Conservation (phyloP, 2,888 invertebrate species). For the Tenthredo amoena region DNA sequence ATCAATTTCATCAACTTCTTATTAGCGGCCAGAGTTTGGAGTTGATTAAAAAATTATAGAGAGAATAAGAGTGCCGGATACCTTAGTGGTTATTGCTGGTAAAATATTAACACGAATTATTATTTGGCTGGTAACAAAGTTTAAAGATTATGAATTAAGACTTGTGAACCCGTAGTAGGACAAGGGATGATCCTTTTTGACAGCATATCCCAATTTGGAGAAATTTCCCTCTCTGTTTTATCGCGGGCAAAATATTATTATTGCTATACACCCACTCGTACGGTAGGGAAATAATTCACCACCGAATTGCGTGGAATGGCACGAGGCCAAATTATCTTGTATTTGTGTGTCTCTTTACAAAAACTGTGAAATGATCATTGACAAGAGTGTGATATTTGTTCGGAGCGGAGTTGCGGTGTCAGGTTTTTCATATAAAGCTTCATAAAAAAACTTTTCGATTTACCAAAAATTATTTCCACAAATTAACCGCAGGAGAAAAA, state of each 20-base stretch:
- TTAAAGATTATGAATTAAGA: not conserved
- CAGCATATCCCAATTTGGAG: not conserved
- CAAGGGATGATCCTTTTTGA: not conserved
- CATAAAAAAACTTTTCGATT: constrained; percentile 12
- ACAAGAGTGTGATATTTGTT: constrained; percentile 2
- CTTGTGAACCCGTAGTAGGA: not conserved
- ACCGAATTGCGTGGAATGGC: not conserved
- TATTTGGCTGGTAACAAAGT: constrained; percentile 3
- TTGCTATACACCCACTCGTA: not conserved
- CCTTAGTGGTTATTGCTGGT: not conserved
- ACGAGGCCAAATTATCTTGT: constrained; percentile 22
- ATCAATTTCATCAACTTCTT: not conserved
- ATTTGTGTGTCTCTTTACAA: not conserved
- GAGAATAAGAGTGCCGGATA: not conserved
- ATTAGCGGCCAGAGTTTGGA: not conserved
- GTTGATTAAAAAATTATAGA: constrained; percentile 37
- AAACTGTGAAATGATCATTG: constrained; percentile 16
- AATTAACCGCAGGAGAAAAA: not conserved
- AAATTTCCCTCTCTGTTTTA: not conserved
- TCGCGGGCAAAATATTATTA: not conserved
- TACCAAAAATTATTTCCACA: not conserved
- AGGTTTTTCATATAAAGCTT: not conserved
- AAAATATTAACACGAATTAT: not conserved
- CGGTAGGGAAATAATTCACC: not conserved
- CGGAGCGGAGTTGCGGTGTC: not conserved